phyloP scores from a whole-genome alignment of 2,113 vertebrate species.

The Crotophaga sulcirostris region DNA sequence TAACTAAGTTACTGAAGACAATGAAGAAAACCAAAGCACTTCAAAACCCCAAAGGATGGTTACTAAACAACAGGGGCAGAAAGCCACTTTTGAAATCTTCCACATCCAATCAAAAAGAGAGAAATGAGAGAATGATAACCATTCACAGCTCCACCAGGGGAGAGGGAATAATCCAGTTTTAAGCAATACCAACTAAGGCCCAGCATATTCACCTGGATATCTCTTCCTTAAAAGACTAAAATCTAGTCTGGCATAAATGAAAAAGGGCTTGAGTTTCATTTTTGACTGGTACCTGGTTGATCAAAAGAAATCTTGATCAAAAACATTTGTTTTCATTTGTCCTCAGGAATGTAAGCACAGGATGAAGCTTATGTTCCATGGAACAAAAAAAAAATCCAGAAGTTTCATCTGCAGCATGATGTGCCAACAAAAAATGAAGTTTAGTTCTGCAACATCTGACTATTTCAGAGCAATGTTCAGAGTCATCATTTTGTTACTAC shows the following conservation, averaged over 20 bases:
- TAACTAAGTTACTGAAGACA: background rate
- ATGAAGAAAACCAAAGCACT: background rate
- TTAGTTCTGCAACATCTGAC: background rate
- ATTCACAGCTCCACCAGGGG: background rate
- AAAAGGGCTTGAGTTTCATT: background rate
- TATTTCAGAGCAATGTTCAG: background rate
- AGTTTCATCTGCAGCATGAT: accelerated
- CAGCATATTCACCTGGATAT: background rate
- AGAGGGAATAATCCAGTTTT: background rate
- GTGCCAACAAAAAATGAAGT: accelerated
- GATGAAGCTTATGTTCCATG: background rate
- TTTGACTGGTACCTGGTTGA: background rate
- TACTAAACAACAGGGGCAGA: background rate
- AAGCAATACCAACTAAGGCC: background rate
- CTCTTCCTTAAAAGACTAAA: background rate
- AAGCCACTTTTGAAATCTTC: background rate
- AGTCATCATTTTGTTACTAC: background rate
- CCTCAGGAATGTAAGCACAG: background rate
- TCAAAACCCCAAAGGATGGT: background rate
- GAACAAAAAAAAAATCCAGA: background rate
- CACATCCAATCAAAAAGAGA: background rate
- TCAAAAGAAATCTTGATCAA: background rate
- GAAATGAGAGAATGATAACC: background rate
- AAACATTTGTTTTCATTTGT: background rate
- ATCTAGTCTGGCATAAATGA: background rate